Evolutionary conservation across 2,113 vertebrate genomes (phyloP).

Genomic region (Phaethon lepturus): DNA sequence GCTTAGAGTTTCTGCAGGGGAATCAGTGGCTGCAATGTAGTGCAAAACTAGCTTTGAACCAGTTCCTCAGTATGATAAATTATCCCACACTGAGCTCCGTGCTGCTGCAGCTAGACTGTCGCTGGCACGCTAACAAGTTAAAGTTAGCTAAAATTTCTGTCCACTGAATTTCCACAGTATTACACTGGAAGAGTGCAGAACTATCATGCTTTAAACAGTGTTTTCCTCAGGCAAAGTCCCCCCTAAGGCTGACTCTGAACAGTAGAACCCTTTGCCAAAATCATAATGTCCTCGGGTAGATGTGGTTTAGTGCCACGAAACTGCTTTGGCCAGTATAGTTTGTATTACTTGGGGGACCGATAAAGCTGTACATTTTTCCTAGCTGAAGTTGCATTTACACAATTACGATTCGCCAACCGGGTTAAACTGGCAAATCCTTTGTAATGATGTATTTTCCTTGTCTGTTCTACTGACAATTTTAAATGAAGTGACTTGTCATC

Average conservation of each 20-base stretch:
- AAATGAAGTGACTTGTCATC: background rate
- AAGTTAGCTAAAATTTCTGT: background rate
- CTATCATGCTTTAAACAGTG: background rate
- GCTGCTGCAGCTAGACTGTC: background rate
- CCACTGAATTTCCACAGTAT: background rate
- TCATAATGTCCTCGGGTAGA: background rate
- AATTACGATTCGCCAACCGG: background rate
- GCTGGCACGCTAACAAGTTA: background rate
- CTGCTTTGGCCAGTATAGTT: background rate
- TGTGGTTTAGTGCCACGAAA: background rate
- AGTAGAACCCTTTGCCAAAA: background rate
- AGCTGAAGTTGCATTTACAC: background rate
- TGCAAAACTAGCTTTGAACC: background rate
- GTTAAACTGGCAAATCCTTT: background rate
- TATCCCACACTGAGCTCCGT: background rate
- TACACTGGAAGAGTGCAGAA: background rate
- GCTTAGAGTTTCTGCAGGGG: background rate
- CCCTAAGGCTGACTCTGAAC: fast-evolving
- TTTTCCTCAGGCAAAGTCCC: background rate
- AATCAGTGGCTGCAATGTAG: background rate
- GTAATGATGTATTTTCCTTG: background rate
- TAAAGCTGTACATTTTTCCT: background rate
- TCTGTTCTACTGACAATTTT: background rate
- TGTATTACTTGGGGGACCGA: background rate
- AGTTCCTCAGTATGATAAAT: background rate